Evolutionary conservation across 2,797 vertebrate species (phyloP).

Genomic region (Alca torda): DNA sequence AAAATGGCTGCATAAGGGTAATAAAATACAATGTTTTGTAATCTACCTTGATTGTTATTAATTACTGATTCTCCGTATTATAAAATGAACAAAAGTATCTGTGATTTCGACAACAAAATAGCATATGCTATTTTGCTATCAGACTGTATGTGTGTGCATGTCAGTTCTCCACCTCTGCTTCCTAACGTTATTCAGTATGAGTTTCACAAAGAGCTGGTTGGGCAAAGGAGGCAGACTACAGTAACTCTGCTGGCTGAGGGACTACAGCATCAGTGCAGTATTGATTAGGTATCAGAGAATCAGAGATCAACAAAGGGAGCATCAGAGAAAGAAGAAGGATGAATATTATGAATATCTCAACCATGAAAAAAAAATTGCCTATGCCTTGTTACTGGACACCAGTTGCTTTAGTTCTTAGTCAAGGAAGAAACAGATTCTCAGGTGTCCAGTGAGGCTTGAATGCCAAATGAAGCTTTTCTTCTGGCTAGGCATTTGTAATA

Average conservation of each 20-base stretch:
- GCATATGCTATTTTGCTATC: background rate
- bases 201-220: background rate
- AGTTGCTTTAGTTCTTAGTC: background rate
- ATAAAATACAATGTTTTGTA: background rate
- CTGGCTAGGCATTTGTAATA: background rate
- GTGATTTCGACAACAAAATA: background rate
- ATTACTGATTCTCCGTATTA: background rate
- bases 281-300: background rate
- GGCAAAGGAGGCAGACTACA: background rate
- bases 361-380: background rate
- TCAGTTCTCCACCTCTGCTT: background rate
- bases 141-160: background rate
- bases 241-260: background rate
- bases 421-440: background rate
- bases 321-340: background rate
- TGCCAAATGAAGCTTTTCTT: background rate
- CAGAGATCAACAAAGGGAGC: background rate
- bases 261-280: background rate
- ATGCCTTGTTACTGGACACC: background rate
- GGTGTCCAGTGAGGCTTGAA: background rate
- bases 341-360: background rate
- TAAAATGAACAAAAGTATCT: background rate
- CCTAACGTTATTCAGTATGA: fast-evolving
- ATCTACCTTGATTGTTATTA: background rate
- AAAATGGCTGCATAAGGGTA: background rate